phyloP scores from a whole-genome alignment of 2,888 invertebrate genomes.

The Oscheius onirici region DNA sequence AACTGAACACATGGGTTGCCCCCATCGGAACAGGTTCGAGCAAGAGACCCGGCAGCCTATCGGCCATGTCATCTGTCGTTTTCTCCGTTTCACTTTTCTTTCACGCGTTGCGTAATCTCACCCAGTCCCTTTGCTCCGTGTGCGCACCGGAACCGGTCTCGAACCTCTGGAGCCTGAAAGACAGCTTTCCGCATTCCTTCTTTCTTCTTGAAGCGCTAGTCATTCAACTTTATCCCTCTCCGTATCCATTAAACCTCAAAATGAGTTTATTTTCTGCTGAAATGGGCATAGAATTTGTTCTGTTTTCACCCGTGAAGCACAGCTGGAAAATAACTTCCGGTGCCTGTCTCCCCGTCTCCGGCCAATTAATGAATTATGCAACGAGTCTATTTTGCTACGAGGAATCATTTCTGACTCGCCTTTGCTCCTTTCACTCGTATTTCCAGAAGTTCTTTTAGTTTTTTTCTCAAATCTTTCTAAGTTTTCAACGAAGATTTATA shows the following conservation, averaged over 20 bases:
- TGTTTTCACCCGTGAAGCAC: too few species aligned
- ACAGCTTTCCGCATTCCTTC: not conserved
- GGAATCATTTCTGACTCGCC: too few species aligned
- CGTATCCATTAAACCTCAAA: too few species aligned
- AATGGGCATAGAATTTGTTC: too few species aligned
- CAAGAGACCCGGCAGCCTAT: not conserved
- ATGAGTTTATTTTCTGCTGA: too few species aligned
- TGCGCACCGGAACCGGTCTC: conserved; percentile 20
- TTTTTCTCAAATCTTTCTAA: too few species aligned
- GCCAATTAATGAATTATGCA: conserved; percentile 15
- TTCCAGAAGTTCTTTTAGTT: too few species aligned
- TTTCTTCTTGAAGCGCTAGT: too few species aligned
- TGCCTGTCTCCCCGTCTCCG: conserved; percentile 16
- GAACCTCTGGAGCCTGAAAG: not conserved
- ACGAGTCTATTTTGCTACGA: too few species aligned
- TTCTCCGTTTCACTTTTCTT: conserved; percentile 20
- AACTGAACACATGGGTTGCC: conserved; percentile 10
- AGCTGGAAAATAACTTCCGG: not conserved
- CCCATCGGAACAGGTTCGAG: conserved; percentile 16
- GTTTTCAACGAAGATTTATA: too few species aligned
- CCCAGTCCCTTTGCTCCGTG: not conserved
- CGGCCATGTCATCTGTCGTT: conserved; percentile 17
- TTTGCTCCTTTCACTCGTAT: too few species aligned
- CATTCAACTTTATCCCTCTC: too few species aligned
- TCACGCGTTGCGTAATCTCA: conserved; percentile 25